Conservation (phyloP, 2,888 invertebrate genomes). For the Drosophila anomalata region DNA sequence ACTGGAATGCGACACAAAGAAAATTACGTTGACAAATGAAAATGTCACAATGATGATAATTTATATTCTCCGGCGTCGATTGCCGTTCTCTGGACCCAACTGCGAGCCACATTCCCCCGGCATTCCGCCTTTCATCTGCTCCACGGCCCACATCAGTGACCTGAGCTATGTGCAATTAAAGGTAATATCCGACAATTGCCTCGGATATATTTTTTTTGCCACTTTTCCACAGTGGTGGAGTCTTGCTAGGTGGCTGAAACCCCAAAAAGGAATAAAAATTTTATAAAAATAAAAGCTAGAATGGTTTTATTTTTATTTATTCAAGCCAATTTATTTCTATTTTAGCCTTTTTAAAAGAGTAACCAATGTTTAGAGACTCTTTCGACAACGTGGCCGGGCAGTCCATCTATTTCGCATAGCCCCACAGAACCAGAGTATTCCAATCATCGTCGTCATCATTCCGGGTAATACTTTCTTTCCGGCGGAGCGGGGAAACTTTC, state of each 20-base stretch:
- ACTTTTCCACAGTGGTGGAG: background rate
- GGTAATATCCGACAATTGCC: conserved; percentile 46
- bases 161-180: conserved; percentile 65
- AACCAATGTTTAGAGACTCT: background rate
- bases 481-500: conserved; percentile 44
- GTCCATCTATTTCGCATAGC: conserved; percentile 30
- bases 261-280: too few relatives aligned
- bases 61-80: conserved; percentile 73
- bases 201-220: background rate
- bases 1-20: conserved; percentile 61
- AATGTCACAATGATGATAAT: conserved; percentile 76
- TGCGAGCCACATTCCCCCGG: conserved; percentile 47
- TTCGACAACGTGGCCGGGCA: background rate
- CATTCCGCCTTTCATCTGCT: conserved; percentile 63
- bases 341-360: background rate
- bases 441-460: conserved; percentile 36
- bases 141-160: conserved; percentile 33
- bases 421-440: conserved; percentile 17
- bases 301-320: too few relatives aligned
- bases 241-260: background rate
- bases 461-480: conserved; percentile 18
- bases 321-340: too few relatives aligned
- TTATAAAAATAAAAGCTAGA: too few relatives aligned
- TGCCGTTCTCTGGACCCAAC: conserved; percentile 41
- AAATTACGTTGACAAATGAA: conserved; percentile 76